These are phyloP conservation scores for Vulpes ferrilata DNA, from an alignment of 2,113 vertebrate species.

Conservation along the genomic window DNA sequence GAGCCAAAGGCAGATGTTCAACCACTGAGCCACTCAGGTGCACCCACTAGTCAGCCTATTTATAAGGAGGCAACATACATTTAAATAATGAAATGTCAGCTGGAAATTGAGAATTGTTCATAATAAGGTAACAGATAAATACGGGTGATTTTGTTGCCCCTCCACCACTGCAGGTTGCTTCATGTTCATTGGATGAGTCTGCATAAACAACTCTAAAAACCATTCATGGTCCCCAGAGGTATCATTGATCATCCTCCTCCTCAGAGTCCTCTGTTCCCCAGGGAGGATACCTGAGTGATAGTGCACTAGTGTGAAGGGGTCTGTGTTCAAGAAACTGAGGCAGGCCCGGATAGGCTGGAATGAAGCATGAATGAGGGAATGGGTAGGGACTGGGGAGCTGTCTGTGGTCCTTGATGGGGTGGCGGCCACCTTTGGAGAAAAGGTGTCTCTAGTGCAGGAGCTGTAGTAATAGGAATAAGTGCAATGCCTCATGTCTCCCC, in stretches of 20 bases:
- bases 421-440: not conserved
- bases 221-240: no score
- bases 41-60: no score
- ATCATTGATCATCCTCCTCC: not conserved
- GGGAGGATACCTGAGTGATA: not conserved
- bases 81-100: not conserved
- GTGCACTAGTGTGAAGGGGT: not conserved
- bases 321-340: not conserved
- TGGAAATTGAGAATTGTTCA: not conserved
- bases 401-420: not conserved
- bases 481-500: not conserved
- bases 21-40: no score
- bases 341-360: not conserved
- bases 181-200: not conserved
- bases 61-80: not conserved
- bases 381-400: not conserved
- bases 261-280: not conserved
- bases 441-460: not conserved
- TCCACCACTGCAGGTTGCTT: not conserved
- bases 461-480: not conserved
- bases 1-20: no score
- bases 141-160: not conserved
- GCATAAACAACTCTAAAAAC: not conserved
- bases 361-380: not conserved
- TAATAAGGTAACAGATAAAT: not conserved